phyloP scores from a whole-genome alignment of 1,140 invertebrate genomes.

The roundworm (Caenorhabditis elegans) region WBcel235 BX284602.5:10318501-10319000 shows the following conservation, averaged over 20 bases:
- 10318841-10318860: no score
- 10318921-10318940: no score
- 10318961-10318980: constrained; percentile 8
- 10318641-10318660: not conserved
- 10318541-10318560: not conserved
- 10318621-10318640: not conserved
- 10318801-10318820: no score
- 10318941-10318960: not conserved
- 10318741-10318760: not conserved
- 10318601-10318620: constrained; percentile 15
- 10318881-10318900: no score
- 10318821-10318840: no score
- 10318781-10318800: no score
- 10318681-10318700: not conserved
- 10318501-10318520: no score
- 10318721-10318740: not conserved
- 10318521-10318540: not conserved
- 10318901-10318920: no score
- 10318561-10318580: not conserved
- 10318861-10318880: no score
- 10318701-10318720: not conserved
- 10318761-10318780: no score
- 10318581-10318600: not conserved
- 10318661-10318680: not conserved
- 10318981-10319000: not conserved